Conservation (phyloP, 2,888 invertebrate genomes). For the Taphrorychus bicolor region DNA sequence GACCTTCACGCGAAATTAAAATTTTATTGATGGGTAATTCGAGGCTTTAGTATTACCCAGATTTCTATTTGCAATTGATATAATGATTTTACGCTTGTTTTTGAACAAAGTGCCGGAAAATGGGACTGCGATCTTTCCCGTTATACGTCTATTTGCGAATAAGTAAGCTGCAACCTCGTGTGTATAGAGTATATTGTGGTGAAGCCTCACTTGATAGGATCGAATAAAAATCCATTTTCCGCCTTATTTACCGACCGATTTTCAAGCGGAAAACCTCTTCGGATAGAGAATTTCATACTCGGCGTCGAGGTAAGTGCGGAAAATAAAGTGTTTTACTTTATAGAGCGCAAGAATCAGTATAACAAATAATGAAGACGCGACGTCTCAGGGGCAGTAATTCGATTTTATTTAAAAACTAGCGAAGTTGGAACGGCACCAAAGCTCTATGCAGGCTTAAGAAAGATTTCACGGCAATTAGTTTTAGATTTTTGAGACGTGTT, state of each 20-base stretch:
- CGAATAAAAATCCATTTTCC: slow-evolving; percentile 7
- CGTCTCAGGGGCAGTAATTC: neutral
- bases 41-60: neutral
- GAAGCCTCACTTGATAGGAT: neutral
- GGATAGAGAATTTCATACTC: slow-evolving; percentile 4
- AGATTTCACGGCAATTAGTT: neutral
- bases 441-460: neutral
- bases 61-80: neutral
- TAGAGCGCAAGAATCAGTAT: neutral
- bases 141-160: too few species aligned
- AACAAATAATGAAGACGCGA: neutral
- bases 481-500: neutral
- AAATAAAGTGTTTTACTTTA: neutral
- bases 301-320: neutral
- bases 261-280: slow-evolving; percentile 1
- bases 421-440: neutral
- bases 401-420: neutral
- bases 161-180: too few species aligned
- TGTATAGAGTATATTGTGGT: neutral
- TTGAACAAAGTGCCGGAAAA: too few species aligned
- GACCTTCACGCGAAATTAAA: neutral
- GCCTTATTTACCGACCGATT: slow-evolving; percentile 3
- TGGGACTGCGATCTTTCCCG: neutral
- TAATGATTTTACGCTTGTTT: too few species aligned
- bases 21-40: neutral